Evolutionary conservation across 2,113 vertebrate species (phyloP), one percentile per base, ranked within the genome.

Genomic region (Galemys pyrenaicus): DNA sequence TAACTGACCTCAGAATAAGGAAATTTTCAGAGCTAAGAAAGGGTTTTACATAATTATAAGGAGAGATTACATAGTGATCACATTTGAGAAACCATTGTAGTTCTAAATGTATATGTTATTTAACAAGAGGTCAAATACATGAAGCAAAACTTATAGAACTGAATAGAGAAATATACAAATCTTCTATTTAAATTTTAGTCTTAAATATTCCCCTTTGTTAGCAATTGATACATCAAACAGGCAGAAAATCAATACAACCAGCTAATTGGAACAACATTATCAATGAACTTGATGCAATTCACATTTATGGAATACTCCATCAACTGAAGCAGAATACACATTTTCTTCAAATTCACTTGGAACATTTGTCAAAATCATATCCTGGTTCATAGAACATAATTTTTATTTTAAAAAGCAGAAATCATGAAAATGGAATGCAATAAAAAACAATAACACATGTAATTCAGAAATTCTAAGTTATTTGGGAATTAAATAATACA

Each of bases 141-240:
- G 30, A 68, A 24, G 65, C 28, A 93, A 80, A 74, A 65, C 30
- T 87, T 54, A 64, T 1, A 93, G n/a, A 54, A 54, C 54, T 80
- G 56, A 87, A 64, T 73, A 46, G 58, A 75, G 49, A 88, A 82
- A 49, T 44, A 93, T 41, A 88, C 30, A 93, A 80, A 74, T 65
- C 22, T 35, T 44, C 16, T 51, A 16, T 87, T 62, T 44, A 41
- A 65, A 6, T 81, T 81, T 39, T 15, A 81, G 24, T 17, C 17
- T 73, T 73, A 73, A 58, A 44, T 9, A 26, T 1, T 20, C 2
- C 7, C 2, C 44, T 90, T 30, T 94, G 44, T 71, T 35, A 46
- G 19, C 64, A 80, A 86, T 1, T 67, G 74, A 74, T 80, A 56
- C 28, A 71, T 73, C 0, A 7, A 91, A 16, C 30, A 80, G 65